These are phyloP conservation scores for Andrena bucephala DNA, from an alignment of 2,888 invertebrate species.

Conservation along the genomic window DNA sequence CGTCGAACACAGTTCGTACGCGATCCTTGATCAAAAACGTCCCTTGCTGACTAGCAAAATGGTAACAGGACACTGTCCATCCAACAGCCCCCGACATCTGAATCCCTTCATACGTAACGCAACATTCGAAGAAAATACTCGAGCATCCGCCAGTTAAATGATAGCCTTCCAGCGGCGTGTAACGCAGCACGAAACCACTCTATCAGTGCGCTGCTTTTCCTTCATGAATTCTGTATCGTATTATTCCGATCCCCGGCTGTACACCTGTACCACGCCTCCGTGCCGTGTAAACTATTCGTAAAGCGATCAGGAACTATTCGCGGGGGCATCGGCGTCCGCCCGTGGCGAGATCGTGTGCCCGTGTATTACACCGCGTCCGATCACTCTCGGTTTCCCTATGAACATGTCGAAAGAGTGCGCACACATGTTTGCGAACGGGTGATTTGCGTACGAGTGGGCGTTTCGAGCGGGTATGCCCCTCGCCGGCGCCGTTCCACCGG, in stretches of 20 bases:
- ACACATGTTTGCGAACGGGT: conserved; percentile 70
- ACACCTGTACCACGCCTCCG: conserved; percentile 69
- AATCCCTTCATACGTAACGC: conserved; percentile 34
- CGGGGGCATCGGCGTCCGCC: conserved; percentile 49
- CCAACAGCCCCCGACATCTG: conserved; percentile 9
- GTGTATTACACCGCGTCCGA: conserved; percentile 67
- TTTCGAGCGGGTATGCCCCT: conserved; percentile 54
- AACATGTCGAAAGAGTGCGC: conserved; percentile 69
- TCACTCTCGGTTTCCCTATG: conserved; percentile 77
- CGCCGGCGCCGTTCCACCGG: conserved; percentile 48
- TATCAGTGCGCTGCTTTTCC: conserved; percentile 66
- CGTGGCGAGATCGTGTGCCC: conserved; percentile 52
- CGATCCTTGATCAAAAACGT: too few species aligned
- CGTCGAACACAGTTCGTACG: too few species aligned
- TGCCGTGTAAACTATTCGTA: conserved; percentile 69
- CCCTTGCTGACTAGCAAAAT: too few species aligned
- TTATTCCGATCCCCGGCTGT: conserved; percentile 62
- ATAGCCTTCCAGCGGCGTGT: conserved; percentile 53
- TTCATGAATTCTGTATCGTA: conserved; percentile 69
- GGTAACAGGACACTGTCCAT: too few species aligned
- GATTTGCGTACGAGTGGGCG: conserved; percentile 77
- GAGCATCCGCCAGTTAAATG: conserved; percentile 44
- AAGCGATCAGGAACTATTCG: conserved; percentile 67
- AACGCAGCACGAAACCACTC: conserved; percentile 60
- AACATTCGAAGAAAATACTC: conserved; percentile 44